Percentiles rank a stretch among this genome's conserved stretches.
Evolutionary conservation across 2,113 vertebrate species (phyloP).

Genomic region (Lagopus muta): DNA sequence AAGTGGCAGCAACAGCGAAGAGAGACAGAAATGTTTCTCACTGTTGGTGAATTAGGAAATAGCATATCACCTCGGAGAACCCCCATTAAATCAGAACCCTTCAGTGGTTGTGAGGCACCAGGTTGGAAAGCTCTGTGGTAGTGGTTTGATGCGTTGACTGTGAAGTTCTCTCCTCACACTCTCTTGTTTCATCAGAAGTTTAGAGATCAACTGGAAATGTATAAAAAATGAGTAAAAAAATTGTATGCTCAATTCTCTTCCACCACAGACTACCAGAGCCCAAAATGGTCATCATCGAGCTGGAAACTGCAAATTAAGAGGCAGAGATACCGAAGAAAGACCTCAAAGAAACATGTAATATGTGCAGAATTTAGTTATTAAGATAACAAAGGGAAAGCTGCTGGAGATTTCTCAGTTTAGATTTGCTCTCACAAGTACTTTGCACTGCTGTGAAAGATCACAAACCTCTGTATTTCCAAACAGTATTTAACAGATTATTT

Average conservation of each 20-base stretch:
- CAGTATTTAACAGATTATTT: background rate
- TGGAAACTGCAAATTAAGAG: background rate
- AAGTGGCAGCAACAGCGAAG: background rate
- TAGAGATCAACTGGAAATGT: background rate
- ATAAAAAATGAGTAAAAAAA: background rate
- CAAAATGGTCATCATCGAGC: rapidly evolving
- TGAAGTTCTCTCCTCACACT: background rate
- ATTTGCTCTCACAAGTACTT: background rate
- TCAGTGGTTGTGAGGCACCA: background rate
- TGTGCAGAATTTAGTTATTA: rapidly evolving
- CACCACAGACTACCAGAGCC: too few species aligned
- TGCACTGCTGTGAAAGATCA: background rate
- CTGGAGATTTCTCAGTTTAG: background rate
- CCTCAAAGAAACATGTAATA: background rate
- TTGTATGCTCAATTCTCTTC: background rate
- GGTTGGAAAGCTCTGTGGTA: background rate
- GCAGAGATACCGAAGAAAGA: background rate
- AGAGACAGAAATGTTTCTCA: background rate
- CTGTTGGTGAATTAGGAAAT: background rate
- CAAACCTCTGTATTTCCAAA: background rate
- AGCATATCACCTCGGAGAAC: background rate
- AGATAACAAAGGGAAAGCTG: background rate
- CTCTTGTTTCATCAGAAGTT: background rate
- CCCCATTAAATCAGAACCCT: background rate
- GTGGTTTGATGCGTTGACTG: background rate